Evolutionary conservation across 2,797 vertebrate genomes (phyloP), one percentile per base, ranked within the genome.

Genomic region (Myripristis jacobus): DNA sequence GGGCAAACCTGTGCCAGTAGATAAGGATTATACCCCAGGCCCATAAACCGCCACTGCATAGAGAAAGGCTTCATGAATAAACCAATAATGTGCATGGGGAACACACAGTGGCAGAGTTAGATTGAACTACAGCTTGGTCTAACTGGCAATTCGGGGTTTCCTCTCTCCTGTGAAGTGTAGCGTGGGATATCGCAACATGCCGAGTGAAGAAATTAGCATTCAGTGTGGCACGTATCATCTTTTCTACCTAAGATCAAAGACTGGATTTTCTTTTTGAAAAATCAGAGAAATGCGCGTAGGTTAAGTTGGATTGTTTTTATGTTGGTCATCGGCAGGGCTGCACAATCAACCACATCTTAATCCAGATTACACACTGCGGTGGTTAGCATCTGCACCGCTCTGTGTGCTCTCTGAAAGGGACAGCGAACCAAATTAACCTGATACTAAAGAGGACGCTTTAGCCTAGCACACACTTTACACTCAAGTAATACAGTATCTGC

Each of bases 41-140:
- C 52, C 47, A 25, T 67, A 54, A 3, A 41, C 38, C 16, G 15
- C 4, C 41, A 15, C 41, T 43, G 41, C 41, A 11, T 2, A 6
- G 58, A 46, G 41, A 63, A 72, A 72, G 54, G 71, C 54, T 38
- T 70, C 59, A 57, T 77, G 19, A 79, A 74, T 84, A 76, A 68
- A 81, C 63, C 6, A 80, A n/a, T 43, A 15, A 44, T 19, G 11
- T 71, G 34, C 46, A 25, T 19, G 58, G 18, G 43, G 22, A 48
- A 51, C 24, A 71, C 22, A 8, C 25, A 21, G 9, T 58, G 63
- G 27, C 41, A 38, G n/a, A 60, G 16, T 4, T 53, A 8, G 41
- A 47, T 68, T 29, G 8, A 7, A 4, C 29, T 31, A 31, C 29
- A 56, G 34, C 51, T 44, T 51, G 19, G 19, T 27, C 5, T 24